Evolutionary conservation across 2,888 invertebrate species (phyloP), one percentile per base, ranked within the genome.

Genomic region (Harpalus rubripes): DNA sequence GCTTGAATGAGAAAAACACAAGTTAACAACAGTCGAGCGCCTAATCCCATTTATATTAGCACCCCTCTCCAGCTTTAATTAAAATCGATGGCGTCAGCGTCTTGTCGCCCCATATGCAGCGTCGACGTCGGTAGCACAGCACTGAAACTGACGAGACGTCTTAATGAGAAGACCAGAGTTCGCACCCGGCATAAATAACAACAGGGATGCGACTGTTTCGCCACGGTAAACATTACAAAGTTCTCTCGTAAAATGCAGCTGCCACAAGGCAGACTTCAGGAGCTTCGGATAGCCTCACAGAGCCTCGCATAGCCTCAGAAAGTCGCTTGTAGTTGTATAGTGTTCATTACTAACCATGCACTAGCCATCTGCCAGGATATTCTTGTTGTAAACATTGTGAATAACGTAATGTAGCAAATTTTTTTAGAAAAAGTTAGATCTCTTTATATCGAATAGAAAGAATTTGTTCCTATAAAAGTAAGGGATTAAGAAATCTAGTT

Each of bases 201-300:
- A 78, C 78, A 56, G 18, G 78, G 78, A 58, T 78, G 56, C 78
- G 78, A 78, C 78, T 58, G 78, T 74, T 72, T 74, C 44, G 16
- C 63, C 26, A 18, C 63, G 18, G 63, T 52, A 44, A 72, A 78
- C 76, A 78, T 78, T 78, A 78, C 78, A 16, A 78, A 84, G 26
- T 84, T 84, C 52, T 61, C 78, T 84, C 84, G 78, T 84, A 84
- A 84, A 84, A 84, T 84, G 84, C 84, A 84, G 84, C 84, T 84
- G 84, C 78, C 78, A 76, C 78, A 78, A 78, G 56, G 16, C 61
- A 32, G 32, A 32, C 32, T 32, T 32, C 32, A 32, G 32, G 5
- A 32, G 32, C 32, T 5, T 32, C 32, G 32, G 32, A 5, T 4
- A 32, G 32, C 32, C 32, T 32, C 32, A 15, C 83, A n/a, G 59